These are phyloP conservation scores for Centruroides vittatus DNA, from an alignment of 1,140 invertebrate genomes.

Conservation along the genomic window DNA sequence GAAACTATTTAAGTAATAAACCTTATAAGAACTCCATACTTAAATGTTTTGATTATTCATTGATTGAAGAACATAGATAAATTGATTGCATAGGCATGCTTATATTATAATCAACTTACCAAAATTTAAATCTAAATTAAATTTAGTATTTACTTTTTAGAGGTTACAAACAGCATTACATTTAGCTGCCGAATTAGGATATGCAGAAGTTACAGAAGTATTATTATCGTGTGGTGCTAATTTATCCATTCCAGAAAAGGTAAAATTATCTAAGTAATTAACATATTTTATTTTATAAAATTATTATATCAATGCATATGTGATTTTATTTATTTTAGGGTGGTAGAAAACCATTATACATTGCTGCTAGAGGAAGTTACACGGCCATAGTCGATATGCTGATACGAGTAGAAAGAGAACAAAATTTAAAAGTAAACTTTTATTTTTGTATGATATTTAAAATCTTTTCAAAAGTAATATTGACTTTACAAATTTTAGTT, in stretches of 20 bases:
- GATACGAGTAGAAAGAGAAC: slow-evolving; percentile 46
- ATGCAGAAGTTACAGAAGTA: slow-evolving; percentile 47
- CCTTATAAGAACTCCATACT: no score
- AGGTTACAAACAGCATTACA: slow-evolving; percentile 49
- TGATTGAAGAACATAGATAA: no score
- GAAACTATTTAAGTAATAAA: no score
- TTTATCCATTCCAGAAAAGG: slow-evolving; percentile 47
- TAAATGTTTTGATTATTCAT: no score
- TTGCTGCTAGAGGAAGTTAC: slow-evolving; percentile 62
- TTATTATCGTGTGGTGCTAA: slow-evolving; percentile 47
- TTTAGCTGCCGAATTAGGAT: slow-evolving; percentile 54
- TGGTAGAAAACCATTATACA: slow-evolving; percentile 49
- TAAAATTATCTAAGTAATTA: slow-evolving; percentile 19
- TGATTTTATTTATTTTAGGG: slow-evolving; percentile 26
- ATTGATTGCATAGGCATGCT: no score
- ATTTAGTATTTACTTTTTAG: not conserved
- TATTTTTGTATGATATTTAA: not conserved
- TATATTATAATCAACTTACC: no score
- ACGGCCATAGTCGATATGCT: slow-evolving; percentile 71
- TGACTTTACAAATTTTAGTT: no score
- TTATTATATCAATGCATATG: not conserved
- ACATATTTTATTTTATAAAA: not conserved
- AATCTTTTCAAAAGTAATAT: no score
- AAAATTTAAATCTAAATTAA: no score
- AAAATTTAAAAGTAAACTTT: slow-evolving; percentile 11